Evolutionary conservation across 2,113 vertebrate genomes (phyloP).

Genomic region (Tragelaphus imberbis): DNA sequence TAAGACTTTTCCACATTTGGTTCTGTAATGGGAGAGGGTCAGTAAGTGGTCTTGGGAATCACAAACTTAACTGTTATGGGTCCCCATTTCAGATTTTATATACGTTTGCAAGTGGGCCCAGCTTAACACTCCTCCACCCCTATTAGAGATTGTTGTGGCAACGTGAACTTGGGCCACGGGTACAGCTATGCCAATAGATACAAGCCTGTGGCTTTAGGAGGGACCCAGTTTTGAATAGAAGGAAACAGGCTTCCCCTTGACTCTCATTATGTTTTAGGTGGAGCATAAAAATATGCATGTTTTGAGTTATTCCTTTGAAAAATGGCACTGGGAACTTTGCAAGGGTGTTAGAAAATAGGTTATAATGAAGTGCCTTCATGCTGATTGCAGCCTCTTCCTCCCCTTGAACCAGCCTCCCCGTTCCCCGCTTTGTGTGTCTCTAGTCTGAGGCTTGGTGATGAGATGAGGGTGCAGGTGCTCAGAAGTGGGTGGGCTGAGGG

Average conservation of each 20-base stretch:
- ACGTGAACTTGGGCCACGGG: neutral
- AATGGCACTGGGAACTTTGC: neutral
- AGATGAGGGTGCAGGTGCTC: no score
- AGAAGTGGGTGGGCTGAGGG: neutral
- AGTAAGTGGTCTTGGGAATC: neutral
- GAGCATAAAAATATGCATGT: neutral
- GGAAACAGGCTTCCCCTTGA: neutral
- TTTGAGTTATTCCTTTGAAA: neutral
- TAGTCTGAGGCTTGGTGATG: neutral
- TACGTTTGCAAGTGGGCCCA: neutral
- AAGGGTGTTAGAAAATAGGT: neutral
- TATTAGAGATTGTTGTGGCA: neutral
- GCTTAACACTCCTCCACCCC: neutral
- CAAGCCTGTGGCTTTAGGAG: neutral
- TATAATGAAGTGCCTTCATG: no score
- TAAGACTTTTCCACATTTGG: neutral
- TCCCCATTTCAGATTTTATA: neutral
- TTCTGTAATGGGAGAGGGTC: neutral
- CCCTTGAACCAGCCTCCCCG: neutral
- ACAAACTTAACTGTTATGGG: fast-evolving
- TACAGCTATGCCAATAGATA: neutral
- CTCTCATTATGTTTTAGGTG: neutral
- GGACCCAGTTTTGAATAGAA: neutral
- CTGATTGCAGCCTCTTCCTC: neutral
- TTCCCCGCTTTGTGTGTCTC: neutral